Evolutionary conservation across 2,888 invertebrate species (phyloP), one percentile per base, ranked within the genome.

Genomic region (Ophioninae sp.): DNA sequence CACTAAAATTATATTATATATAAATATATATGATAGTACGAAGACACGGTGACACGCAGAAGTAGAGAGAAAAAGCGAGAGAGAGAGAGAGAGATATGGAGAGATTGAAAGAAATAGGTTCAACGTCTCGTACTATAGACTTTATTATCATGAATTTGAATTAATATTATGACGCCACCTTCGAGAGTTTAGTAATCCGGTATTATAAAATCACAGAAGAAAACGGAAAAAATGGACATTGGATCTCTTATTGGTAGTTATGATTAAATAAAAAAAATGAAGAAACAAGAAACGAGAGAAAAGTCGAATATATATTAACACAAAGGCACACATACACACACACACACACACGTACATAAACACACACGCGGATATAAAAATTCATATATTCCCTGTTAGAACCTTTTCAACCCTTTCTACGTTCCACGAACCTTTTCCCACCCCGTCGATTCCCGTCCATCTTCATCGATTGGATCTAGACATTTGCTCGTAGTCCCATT

Each of bases 71-170:
- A 7, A 59, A 20, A 59, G 59, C n/a, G 59, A 59, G 21, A 59
- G 20, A 59, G 59, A 59, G 59, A 59, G 59, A 59, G 59, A 59
- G 20, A 21, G 20, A 59, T 6, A 59, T n/a, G 7, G 59, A 59
- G 59, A 21, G 3, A 7, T 5, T 0, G 59, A 88, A 89, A 88
- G 87, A 79, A 85, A 87, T 88, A 69, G 61, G 88, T 91, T 91
- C 85, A 90, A 90, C 80, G 89, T 91, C 91, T 91, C 91, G 88
- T 91, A 90, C 88, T 84, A 90, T 89, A 91, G 90, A 91, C 90
- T 92, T 91, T 91, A 91, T 91, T 90, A 91, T 90, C 89, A 89
- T 89, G 89, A 91, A 91, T 90, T 90, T 88, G 88, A 88, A 90
- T 86, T 89, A 90, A 88, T 89, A 91, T 90, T 90, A 89, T 88